Conservation (phyloP, 2,797 vertebrate genomes). For the Spinibarbus caldwelli region DNA sequence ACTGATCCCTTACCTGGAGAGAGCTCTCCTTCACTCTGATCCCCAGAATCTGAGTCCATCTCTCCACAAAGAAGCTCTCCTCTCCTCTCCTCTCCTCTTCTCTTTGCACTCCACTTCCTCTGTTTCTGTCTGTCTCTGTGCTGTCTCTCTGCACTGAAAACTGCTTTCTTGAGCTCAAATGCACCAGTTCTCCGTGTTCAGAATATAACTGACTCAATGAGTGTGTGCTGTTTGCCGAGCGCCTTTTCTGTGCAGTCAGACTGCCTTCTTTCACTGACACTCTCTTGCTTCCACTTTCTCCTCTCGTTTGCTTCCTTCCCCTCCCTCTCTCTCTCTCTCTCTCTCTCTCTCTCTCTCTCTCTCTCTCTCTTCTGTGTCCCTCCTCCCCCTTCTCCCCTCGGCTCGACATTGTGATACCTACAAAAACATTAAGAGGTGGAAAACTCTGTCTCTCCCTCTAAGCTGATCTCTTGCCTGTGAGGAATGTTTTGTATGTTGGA, state of each 20-base stretch:
- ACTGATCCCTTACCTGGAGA: conserved; percentile 83
- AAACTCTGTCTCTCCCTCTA: conserved; percentile 28
- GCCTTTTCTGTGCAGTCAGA: conserved; percentile 53
- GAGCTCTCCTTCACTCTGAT: conserved; percentile 94
- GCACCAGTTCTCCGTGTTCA: conserved; percentile 70
- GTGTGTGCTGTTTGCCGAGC: conserved; percentile 69
- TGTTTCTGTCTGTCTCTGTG: conserved; percentile 22
- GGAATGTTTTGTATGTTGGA: conserved; percentile 18
- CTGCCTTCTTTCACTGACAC: conserved; percentile 47
- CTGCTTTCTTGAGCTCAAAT: conserved; percentile 67
- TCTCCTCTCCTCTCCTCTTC: conserved; percentile 60
- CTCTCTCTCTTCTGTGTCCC: conserved; percentile 21
- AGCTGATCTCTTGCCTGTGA: conserved; percentile 29
- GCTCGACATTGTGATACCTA: conserved; percentile 54
- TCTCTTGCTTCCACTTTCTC: conserved; percentile 21
- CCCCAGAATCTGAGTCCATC: conserved; percentile 98
- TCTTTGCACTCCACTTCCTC: conserved; percentile 44
- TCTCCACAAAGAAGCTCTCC: conserved; percentile 68
- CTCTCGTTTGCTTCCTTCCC: conserved; percentile 1
- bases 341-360: not conserved
- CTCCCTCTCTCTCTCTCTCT: conserved; percentile 16
- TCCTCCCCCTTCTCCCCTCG: conserved; percentile 50
- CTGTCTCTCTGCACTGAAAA: conserved; percentile 45
- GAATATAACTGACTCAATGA: conserved; percentile 67
- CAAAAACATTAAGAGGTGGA: conserved; percentile 51